Evolutionary conservation across 92 coral and sea anemone species (phyloP).

Genomic region (Zoanthus sociatus): DNA sequence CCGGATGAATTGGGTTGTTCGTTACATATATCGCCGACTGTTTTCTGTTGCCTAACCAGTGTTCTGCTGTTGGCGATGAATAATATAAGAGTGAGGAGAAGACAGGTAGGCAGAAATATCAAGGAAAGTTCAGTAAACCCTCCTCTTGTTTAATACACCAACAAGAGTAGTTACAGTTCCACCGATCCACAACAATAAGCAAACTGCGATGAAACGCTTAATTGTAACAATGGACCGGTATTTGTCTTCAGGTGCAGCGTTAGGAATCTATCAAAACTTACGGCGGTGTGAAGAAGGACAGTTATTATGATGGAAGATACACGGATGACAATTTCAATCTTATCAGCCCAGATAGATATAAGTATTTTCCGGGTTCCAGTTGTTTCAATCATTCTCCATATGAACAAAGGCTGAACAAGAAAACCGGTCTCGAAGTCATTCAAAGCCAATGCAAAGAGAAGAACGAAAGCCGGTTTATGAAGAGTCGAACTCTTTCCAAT

Average conservation of each 20-base stretch:
- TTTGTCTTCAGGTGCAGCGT: not conserved
- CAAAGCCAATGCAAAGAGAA: not conserved
- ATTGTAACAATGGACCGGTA: not conserved
- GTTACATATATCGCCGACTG: no score
- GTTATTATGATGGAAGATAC: not conserved
- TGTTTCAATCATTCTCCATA: not conserved
- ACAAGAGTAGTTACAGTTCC: not conserved
- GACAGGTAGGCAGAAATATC: not conserved
- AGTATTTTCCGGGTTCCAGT: not conserved
- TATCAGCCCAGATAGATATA: not conserved
- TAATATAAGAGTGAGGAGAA: not conserved
- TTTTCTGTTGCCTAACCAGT: not conserved
- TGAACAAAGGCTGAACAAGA: not conserved
- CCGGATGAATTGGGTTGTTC: not conserved
- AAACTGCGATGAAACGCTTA: not conserved
- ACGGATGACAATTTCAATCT: not conserved
- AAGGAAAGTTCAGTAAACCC: not conserved
- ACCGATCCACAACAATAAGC: not conserved
- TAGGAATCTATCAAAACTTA: conserved; percentile 1
- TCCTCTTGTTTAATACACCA: not conserved
- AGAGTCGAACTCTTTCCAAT: not conserved
- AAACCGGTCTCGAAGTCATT: not conserved
- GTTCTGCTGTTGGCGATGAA: not conserved
- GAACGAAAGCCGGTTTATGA: not conserved
- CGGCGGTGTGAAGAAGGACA: not conserved